A percentile compares a stretch with the other conserved stretches of the same genome.
phyloP scores from a whole-genome alignment of 2,113 vertebrate species.

The Neodontobutis hainanensis region DNA sequence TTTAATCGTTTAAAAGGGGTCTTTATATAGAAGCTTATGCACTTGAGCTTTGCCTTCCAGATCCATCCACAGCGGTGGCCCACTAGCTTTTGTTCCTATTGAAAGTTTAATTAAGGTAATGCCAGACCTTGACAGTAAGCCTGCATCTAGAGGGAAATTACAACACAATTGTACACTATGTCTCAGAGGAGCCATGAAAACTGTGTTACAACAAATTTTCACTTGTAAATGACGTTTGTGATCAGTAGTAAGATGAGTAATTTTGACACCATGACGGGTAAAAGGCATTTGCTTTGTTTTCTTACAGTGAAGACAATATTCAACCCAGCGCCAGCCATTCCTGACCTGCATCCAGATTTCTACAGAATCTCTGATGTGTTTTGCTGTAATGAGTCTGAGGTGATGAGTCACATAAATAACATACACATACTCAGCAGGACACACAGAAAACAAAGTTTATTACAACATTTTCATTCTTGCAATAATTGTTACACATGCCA shows the following conservation, averaged over 20 bases:
- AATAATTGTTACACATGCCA: slow-evolving; percentile 14
- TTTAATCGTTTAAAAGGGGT: slow-evolving; percentile 66
- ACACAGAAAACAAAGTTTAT: slow-evolving; percentile 1
- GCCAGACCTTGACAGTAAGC: slow-evolving; percentile 42
- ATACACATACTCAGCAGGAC: no score
- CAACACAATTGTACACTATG: slow-evolving; percentile 33
- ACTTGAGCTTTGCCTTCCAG: slow-evolving; percentile 53
- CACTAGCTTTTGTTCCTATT: slow-evolving; percentile 51
- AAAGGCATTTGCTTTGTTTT: slow-evolving; percentile 25
- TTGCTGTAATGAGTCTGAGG: slow-evolving; percentile 99
- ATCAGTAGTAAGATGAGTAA: not conserved
- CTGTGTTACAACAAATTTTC: slow-evolving; percentile 22
- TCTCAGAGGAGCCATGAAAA: slow-evolving; percentile 21
- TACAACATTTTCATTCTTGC: not conserved
- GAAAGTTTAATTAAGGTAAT: slow-evolving; percentile 64
- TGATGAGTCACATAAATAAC: slow-evolving; percentile 76
- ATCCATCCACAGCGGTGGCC: slow-evolving; percentile 43
- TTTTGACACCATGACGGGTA: slow-evolving; percentile 22
- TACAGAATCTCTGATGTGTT: slow-evolving; percentile 89
- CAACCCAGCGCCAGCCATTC: slow-evolving; percentile 92
- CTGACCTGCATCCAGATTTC: slow-evolving; percentile 87
- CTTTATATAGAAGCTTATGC: slow-evolving; percentile 63
- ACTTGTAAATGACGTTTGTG: slow-evolving; percentile 14
- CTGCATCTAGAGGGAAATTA: slow-evolving; percentile 39
- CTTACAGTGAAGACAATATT: slow-evolving; percentile 92